Conservation (phyloP, 2,888 invertebrate species). For the Tetragnatha montana region DNA sequence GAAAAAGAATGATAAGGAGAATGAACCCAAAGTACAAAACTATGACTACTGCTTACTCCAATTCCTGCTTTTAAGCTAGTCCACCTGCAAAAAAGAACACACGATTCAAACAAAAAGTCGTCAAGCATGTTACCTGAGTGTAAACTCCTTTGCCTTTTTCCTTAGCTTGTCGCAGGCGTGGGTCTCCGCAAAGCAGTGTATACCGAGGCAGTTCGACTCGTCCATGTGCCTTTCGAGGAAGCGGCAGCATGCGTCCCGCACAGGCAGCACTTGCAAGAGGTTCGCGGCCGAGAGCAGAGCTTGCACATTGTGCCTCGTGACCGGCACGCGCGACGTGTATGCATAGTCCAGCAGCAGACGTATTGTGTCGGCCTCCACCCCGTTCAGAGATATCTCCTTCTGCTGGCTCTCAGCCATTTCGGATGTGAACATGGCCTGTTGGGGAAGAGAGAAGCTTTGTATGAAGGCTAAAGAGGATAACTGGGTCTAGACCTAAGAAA, state of each 20-base stretch:
- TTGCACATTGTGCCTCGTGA: constrained; percentile 77
- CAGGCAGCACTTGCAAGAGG: constrained; percentile 76
- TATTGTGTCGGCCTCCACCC: constrained; percentile 77
- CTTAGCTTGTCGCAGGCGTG: constrained; percentile 78
- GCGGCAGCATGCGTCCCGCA: constrained; percentile 77
- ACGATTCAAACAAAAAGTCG: too few relatives aligned
- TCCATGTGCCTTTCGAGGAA: constrained; percentile 78
- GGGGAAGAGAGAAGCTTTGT: background rate
- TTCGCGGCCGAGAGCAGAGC: constrained; percentile 77
- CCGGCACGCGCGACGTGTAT: constrained; percentile 76
- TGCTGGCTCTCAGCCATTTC: constrained; percentile 77
- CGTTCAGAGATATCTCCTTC: constrained; percentile 77
- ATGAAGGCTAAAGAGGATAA: background rate
- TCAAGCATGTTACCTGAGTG: constrained; percentile 74
- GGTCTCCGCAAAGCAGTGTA: constrained; percentile 78
- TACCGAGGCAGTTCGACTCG: constrained; percentile 78
- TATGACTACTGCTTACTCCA: too few relatives aligned
- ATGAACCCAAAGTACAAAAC: too few relatives aligned
- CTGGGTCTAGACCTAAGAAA: background rate
- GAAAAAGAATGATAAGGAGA: too few relatives aligned
- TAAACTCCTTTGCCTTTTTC: constrained; percentile 77
- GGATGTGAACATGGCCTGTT: constrained; percentile 77
- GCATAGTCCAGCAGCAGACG: constrained; percentile 77
- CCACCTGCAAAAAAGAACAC: too few relatives aligned
- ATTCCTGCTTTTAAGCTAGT: too few relatives aligned